phyloP scores from a whole-genome alignment of 2,888 invertebrate genomes.

The Scaptomyza parva region DNA sequence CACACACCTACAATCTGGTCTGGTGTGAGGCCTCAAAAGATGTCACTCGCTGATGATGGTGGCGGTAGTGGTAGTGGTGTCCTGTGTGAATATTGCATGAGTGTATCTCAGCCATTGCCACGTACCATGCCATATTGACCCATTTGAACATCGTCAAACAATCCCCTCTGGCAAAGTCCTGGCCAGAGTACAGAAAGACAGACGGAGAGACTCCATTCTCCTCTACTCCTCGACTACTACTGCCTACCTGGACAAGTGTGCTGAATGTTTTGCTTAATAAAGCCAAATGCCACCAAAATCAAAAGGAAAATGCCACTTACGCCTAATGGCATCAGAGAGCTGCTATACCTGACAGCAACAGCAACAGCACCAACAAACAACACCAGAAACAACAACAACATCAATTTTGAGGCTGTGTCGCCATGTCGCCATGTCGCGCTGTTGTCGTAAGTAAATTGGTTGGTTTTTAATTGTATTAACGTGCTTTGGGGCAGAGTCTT shows the following conservation, averaged over 20 bases:
- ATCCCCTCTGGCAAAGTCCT: constrained; percentile 19
- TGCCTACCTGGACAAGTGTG: constrained; percentile 34
- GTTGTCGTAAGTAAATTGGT: constrained; percentile 47
- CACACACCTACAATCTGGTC: constrained; percentile 21
- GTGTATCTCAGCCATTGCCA: constrained; percentile 31
- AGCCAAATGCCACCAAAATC: constrained; percentile 76
- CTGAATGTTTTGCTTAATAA: constrained; percentile 67
- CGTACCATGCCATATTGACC: constrained; percentile 59
- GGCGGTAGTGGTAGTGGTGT: no score
- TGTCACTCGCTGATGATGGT: constrained; percentile 65
- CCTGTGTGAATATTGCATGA: constrained; percentile 70
- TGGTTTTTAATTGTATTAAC: constrained; percentile 74
- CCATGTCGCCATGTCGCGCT: not conserved
- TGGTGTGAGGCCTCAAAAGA: constrained; percentile 55
- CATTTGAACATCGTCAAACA: constrained; percentile 63
- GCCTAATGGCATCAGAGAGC: constrained; percentile 69
- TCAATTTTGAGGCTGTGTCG: constrained; percentile 6
- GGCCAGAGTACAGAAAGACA: not conserved
- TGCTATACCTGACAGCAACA: constrained; percentile 50
- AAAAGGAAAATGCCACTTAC: constrained; percentile 77
- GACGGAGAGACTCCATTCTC: not conserved
- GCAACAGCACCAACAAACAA: constrained; percentile 8
- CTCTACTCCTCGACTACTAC: not conserved
- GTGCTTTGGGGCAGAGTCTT: constrained; percentile 26
- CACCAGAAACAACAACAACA: constrained; percentile 6